Evolutionary conservation across 2,888 invertebrate genomes (phyloP).

Genomic region (Choristoneura rosaceana): DNA sequence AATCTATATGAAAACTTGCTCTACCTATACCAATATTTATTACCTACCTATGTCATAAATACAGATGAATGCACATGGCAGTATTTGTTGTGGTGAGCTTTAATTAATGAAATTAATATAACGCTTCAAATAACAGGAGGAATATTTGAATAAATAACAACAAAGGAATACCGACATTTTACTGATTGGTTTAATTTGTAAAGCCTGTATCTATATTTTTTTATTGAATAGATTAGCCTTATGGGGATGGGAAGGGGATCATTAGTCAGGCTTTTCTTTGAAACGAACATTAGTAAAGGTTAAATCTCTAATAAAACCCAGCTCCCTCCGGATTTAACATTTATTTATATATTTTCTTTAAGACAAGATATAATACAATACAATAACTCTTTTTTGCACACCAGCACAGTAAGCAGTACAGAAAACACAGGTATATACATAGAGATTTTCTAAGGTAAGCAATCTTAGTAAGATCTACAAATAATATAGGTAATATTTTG

Average conservation of each 20-base stretch:
- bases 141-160: too few relatives aligned
- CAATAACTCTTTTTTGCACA: too few relatives aligned
- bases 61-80: not conserved
- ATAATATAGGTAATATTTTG: not conserved
- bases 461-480: too few relatives aligned
- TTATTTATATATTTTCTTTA: not conserved
- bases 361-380: not conserved
- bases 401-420: too few relatives aligned
- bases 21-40: not conserved
- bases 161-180: not conserved
- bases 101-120: too few relatives aligned
- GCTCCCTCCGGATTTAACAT: not conserved
- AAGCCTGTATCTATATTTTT: not conserved
- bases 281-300: conserved; percentile 1
- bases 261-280: conserved; percentile 2
- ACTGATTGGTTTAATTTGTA: not conserved
- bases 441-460: too few relatives aligned
- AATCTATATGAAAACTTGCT: conserved; percentile 1
- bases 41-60: not conserved
- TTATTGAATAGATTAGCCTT: not conserved
- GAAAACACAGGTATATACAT: too few relatives aligned
- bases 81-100: not conserved
- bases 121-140: too few relatives aligned
- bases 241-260: not conserved
- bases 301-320: not conserved